Percentiles rank a stretch among this genome's conserved stretches.
Evolutionary conservation across 2,797 vertebrate genomes (phyloP).

Genomic region (Eutrigla gurnardus): DNA sequence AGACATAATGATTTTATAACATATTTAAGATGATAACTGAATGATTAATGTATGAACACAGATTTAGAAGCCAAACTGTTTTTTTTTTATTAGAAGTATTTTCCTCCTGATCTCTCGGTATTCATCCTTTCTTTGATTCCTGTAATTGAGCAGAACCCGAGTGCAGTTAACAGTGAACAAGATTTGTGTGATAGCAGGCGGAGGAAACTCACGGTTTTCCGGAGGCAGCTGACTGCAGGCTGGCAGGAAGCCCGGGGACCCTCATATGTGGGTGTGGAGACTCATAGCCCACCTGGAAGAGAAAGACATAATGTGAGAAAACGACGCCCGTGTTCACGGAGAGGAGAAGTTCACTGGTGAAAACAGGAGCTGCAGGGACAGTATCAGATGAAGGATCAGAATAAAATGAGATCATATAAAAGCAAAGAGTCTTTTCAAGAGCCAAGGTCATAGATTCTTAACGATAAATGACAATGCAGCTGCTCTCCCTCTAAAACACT

Average conservation of each 20-base stretch:
- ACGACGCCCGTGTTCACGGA: not conserved
- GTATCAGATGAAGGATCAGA: constrained; percentile 38
- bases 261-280: constrained; percentile 85
- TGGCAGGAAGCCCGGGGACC: constrained; percentile 83
- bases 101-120: not conserved
- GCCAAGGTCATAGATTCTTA: constrained; percentile 37
- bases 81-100: not conserved
- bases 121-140: constrained; percentile 5
- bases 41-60: not conserved
- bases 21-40: too few relatives aligned
- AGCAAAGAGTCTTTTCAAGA: constrained; percentile 29
- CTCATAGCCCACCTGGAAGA: constrained; percentile 84
- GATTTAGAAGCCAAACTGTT: not conserved
- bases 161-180: constrained; percentile 19
- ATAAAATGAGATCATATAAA: constrained; percentile 39
- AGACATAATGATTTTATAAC: not conserved
- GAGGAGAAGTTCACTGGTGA: constrained; percentile 15
- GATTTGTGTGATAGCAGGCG: constrained; percentile 6
- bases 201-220: constrained; percentile 84
- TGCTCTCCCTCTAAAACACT: constrained; percentile 11
- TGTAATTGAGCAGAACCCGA: constrained; percentile 16
- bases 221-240: constrained; percentile 84
- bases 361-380: not conserved
- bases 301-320: constrained; percentile 16
- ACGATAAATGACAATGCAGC: constrained; percentile 21